A percentile compares a stretch with the other conserved stretches of the same genome.
These are phyloP conservation scores for Meiosimyza platycephala DNA, from an alignment of 2,888 invertebrate species.

Conservation along the genomic window DNA sequence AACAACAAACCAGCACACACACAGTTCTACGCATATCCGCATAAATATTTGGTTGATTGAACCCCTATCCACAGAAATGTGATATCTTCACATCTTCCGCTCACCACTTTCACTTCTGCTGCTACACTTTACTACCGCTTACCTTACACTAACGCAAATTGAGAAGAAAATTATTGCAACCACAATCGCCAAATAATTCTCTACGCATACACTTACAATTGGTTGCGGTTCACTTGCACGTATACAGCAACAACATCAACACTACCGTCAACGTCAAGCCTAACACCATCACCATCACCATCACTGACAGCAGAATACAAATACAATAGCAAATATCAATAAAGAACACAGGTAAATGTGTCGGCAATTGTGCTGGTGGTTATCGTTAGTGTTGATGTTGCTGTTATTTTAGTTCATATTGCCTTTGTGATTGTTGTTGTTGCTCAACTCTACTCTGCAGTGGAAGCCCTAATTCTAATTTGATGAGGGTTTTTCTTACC, in stretches of 20 bases:
- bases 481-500: slow-evolving; percentile 30
- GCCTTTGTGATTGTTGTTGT: slow-evolving; percentile 10
- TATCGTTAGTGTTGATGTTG: background rate
- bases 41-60: background rate
- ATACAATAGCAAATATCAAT: background rate
- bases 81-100: background rate
- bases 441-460: background rate
- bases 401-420: background rate
- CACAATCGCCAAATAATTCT: slow-evolving; percentile 24
- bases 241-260: background rate
- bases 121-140: background rate
- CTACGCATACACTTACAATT: slow-evolving; percentile 10
- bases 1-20: background rate
- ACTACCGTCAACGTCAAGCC: background rate
- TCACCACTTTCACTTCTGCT: background rate
- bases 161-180: slow-evolving; percentile 20
- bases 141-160: background rate
- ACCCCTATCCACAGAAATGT: background rate
- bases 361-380: background rate
- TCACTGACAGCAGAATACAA: background rate
- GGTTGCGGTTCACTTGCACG: slow-evolving; percentile 30
- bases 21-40: background rate
- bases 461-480: slow-evolving; percentile 19
- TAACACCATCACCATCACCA: background rate
- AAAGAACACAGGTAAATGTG: background rate